Conservation (phyloP, 1,140 invertebrate genomes). For the Sarcophaga bullata region DNA sequence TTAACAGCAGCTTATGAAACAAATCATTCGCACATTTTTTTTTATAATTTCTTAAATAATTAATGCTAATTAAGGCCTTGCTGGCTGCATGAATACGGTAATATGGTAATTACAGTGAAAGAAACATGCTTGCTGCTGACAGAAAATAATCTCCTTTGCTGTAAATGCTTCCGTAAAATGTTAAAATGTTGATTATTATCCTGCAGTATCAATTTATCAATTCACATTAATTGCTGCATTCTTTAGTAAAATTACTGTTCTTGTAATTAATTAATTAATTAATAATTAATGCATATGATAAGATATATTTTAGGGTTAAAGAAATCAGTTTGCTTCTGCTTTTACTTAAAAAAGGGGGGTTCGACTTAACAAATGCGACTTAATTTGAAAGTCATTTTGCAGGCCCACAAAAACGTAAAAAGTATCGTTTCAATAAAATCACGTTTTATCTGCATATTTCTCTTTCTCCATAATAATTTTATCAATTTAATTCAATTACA, state of each 20-base stretch:
- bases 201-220: neutral
- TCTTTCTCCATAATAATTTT: neutral
- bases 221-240: too few species aligned
- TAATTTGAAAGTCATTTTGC: too few species aligned
- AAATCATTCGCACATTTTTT: neutral
- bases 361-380: too few species aligned
- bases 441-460: neutral
- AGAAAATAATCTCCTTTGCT: neutral
- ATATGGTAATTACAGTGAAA: neutral
- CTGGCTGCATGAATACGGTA: too few species aligned
- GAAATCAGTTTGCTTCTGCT: too few species aligned
- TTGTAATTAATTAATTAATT: too few species aligned
- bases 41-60: neutral
- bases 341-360: too few species aligned
- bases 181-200: neutral
- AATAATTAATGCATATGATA: too few species aligned
- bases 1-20: slow-evolving; percentile 17
- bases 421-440: neutral
- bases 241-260: too few species aligned
- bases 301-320: too few species aligned
- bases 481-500: slow-evolving; percentile 4
- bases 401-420: neutral
- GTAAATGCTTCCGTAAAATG: neutral
- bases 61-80: neutral
- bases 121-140: neutral